Base-by-base conservation (phyloP, 2,113 vertebrate species). In the Colinus virginianus region DNA sequence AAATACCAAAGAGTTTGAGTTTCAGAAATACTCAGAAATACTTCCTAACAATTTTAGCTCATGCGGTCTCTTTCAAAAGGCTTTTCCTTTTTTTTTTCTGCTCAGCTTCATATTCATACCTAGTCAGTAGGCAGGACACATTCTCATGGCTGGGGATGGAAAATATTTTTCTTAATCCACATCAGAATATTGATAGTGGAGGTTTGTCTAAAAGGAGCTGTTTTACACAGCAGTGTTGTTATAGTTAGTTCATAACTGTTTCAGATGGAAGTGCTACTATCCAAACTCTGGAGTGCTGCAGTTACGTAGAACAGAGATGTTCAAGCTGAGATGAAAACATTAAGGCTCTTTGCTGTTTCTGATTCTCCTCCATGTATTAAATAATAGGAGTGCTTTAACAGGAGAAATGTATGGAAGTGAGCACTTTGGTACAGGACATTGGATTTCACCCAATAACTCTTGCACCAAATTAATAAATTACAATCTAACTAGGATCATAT, bases 401-500 rank as follows among this genome's bases (percentile, higher is more conserved):
- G 87, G 40, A 63, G 72, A 83, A 94, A 88, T 83, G 69, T 83
- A 7, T 90, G 69, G 76, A 91, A 89, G 46, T 56, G 71, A 88
- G 56, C 85, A 22, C 87, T 94, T 91, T 80, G 84, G 76, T 95
- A 69, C 68, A 92, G 81, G 82, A 82, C 84, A 17, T 90, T 94
- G 96, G 95, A 96, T 92, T 90, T 91, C 89, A 86, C 89, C 91
- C 93, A 96, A 75, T 90, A 96, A 61, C 53, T 87, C 75, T 77
- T 71, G 23, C 64, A 93, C 66, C 43, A 71, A 90, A 94, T 92
- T 85, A 89, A 94, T 95, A 95, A 95, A 95, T 95, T 66, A 88
- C 75, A 56, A 78, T 91, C 90, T 84, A 84, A 90, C 56, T 87
- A 38, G 61, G 87, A 88, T 92, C 87, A 84, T 90, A 95, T 92